A percentile compares a stretch with the other conserved stretches of the same genome.
phyloP scores from a whole-genome alignment of 2,888 invertebrate genomes.

The Oxytorus armatus region DNA sequence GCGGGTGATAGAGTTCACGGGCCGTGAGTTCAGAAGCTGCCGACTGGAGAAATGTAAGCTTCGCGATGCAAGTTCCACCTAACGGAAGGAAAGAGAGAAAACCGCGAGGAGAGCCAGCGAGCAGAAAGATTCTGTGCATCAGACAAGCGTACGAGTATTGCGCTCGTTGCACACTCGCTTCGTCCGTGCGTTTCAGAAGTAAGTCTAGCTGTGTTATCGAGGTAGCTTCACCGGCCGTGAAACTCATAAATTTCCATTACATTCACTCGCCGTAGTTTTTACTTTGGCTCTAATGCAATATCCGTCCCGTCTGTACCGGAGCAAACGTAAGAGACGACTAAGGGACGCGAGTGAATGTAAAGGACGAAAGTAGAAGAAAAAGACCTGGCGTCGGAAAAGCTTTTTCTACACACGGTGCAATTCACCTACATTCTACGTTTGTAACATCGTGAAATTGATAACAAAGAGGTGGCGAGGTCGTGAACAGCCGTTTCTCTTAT shows the following conservation, averaged over 20 bases:
- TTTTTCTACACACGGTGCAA: conserved; percentile 44
- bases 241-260: conserved; percentile 76
- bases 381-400: conserved; percentile 29
- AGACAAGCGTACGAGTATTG: conserved; percentile 33
- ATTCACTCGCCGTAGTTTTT: conserved; percentile 65
- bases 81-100: conserved; percentile 2
- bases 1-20: not conserved
- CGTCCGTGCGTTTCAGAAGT: conserved; percentile 14
- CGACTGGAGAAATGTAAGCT: conserved; percentile 31
- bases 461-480: conserved; percentile 56
- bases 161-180: conserved; percentile 28
- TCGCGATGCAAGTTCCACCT: conserved; percentile 12
- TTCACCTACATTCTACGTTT: conserved; percentile 60
- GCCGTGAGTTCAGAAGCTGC: conserved; percentile 56
- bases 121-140: conserved; percentile 48
- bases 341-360: not conserved
- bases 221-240: conserved; percentile 42
- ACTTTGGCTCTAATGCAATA: conserved; percentile 62
- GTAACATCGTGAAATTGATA: conserved; percentile 58
- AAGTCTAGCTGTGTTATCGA: not conserved
- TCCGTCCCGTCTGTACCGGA: conserved; percentile 9
- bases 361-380: not conserved
- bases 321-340: conserved; percentile 26
- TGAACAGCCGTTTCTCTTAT: conserved; percentile 62
- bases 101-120: not conserved